Percentiles rank a stretch among this genome's conserved stretches.
phyloP scores from a whole-genome alignment of 2,113 vertebrate genomes.

The Cinclus cinclus region DNA sequence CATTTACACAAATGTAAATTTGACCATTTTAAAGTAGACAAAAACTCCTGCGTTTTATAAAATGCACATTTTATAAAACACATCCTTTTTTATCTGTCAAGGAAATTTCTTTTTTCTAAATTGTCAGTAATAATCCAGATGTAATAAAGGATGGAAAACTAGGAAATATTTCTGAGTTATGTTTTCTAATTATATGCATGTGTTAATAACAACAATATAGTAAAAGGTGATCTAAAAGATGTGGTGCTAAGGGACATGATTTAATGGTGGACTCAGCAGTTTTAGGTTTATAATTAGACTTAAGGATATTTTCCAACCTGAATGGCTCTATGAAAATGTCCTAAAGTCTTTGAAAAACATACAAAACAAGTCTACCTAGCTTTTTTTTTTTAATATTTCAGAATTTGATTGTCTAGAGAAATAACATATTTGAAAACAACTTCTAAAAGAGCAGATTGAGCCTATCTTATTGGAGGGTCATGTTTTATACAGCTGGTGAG shows the following conservation, averaged over 20 bases:
- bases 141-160: not conserved
- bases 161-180: not conserved
- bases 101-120: not conserved
- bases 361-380: not conserved
- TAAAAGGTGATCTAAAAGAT: not conserved
- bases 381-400: not conserved
- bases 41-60: not conserved
- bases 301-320: not conserved
- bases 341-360: not conserved
- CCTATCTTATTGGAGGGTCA: not conserved
- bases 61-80: not conserved
- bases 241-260: fast-evolving
- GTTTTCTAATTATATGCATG: not conserved
- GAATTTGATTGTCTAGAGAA: not conserved
- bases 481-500: not conserved
- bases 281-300: not conserved
- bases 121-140: not conserved
- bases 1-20: not conserved
- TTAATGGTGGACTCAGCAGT: not conserved
- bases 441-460: not conserved
- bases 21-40: not conserved
- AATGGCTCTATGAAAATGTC: not conserved
- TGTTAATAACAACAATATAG: not conserved
- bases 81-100: not conserved
- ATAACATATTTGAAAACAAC: not conserved